Evolutionary conservation across 2,797 vertebrate genomes (phyloP).

Genomic region (Sebastes cheni): DNA sequence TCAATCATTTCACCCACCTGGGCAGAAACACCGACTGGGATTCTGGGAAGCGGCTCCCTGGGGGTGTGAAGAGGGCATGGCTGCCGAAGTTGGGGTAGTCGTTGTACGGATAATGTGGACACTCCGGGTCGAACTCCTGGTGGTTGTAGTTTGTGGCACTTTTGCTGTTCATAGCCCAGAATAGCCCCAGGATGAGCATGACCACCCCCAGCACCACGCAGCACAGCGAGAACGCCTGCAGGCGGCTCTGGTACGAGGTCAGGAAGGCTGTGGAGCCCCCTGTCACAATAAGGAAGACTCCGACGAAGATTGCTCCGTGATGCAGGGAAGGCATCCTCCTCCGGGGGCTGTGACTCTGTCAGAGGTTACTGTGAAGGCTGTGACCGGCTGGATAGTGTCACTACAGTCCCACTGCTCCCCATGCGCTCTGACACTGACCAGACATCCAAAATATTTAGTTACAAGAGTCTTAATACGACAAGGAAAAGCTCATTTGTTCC

Average conservation of each 20-base stretch:
- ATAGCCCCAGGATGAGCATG: slow-evolving; percentile 85
- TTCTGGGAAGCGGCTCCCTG: slow-evolving; percentile 79
- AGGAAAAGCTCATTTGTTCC: slow-evolving; percentile 20
- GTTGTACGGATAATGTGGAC: slow-evolving; percentile 72
- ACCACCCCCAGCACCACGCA: slow-evolving; percentile 85
- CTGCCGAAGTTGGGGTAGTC: slow-evolving; percentile 72
- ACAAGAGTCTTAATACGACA: slow-evolving; percentile 24
- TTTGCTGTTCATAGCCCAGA: slow-evolving; percentile 86
- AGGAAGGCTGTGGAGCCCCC: slow-evolving; percentile 86
- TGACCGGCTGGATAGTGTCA: slow-evolving; percentile 47
- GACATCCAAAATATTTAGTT: slow-evolving; percentile 42
- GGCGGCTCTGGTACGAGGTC: slow-evolving; percentile 76
- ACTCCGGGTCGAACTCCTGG: slow-evolving; percentile 70
- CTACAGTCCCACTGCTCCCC: slow-evolving; percentile 52
- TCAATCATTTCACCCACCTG: slow-evolving; percentile 70
- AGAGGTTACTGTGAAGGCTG: slow-evolving; percentile 39
- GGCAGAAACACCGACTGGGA: slow-evolving; percentile 83
- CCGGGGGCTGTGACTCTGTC: slow-evolving; percentile 9
- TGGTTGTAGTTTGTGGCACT: slow-evolving; percentile 73
- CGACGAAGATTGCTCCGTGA: slow-evolving; percentile 84
- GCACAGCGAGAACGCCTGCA: slow-evolving; percentile 86
- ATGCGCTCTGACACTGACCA: slow-evolving; percentile 40
- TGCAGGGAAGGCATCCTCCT: slow-evolving; percentile 85
- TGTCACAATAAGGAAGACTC: slow-evolving; percentile 85
- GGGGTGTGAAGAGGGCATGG: slow-evolving; percentile 79